Evolutionary conservation across 2,113 vertebrate species (phyloP).

Genomic region (Vimba vimba): DNA sequence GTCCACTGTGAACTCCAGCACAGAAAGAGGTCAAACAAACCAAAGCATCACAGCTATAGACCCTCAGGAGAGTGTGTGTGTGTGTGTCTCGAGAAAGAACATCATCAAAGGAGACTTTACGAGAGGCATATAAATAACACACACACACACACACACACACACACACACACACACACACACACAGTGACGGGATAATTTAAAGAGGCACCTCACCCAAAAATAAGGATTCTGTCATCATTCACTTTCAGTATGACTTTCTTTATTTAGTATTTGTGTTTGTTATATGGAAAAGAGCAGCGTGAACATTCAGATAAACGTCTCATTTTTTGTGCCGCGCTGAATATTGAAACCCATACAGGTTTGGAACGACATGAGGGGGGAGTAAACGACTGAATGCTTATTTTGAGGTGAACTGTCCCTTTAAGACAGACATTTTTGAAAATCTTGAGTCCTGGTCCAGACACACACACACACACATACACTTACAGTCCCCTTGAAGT

Average conservation of each 20-base stretch:
- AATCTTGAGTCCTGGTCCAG: neutral
- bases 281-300: neutral
- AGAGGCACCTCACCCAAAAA: neutral
- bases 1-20: conserved; percentile 38
- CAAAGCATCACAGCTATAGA: neutral
- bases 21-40: conserved; percentile 36
- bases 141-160: neutral
- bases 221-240: neutral
- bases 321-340: neutral
- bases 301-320: neutral
- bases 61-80: neutral
- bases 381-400: neutral
- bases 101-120: neutral
- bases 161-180: neutral
- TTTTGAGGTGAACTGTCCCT: neutral
- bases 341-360: neutral
- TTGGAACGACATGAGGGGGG: no score
- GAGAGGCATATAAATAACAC: neutral
- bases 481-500: conserved; percentile 12
- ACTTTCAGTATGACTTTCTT: neutral
- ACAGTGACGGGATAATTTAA: neutral
- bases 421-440: neutral
- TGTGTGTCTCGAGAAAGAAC: neutral
- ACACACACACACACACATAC: neutral
- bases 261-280: neutral